These are phyloP conservation scores for Oikopleura dioica DNA, from an alignment of 23 tunicate species.

Conservation along the genomic window DNA sequence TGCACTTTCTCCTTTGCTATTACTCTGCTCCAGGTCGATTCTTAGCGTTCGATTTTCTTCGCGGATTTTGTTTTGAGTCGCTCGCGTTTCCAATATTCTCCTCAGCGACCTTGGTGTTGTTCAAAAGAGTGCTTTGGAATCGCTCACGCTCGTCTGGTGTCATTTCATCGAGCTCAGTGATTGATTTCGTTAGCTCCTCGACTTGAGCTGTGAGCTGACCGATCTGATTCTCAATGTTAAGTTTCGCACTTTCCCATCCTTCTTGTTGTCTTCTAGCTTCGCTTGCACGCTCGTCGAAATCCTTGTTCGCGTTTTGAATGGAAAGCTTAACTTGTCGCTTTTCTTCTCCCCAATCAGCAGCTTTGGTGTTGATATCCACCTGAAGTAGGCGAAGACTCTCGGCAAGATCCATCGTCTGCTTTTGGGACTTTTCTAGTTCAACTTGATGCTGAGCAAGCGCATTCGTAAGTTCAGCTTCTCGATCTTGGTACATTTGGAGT, in stretches of 20 bases:
- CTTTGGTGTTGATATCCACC: neutral
- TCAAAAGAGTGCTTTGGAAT: neutral
- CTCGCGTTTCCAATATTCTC: no score
- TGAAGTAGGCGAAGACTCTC: slow-evolving; percentile 1
- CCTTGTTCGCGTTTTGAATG: neutral
- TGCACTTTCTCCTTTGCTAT: neutral
- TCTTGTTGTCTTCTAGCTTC: neutral
- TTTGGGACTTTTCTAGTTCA: slow-evolving; percentile 3
- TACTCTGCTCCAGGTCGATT: neutral
- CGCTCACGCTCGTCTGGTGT: neutral
- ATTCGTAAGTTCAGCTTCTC: neutral
- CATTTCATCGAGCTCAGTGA: slow-evolving; percentile 8
- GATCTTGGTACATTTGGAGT: neutral
- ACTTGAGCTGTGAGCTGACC: neutral
- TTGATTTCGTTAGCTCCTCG: neutral
- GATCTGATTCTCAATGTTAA: neutral
- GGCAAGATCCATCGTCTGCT: slow-evolving; percentile 1
- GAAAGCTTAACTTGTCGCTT: neutral
- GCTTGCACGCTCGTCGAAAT: neutral
- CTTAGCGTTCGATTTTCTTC: neutral
- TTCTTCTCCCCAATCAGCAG: slow-evolving; percentile 8
- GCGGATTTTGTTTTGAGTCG: neutral
- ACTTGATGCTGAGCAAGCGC: neutral
- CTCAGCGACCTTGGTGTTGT: no score
- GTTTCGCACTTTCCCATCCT: slow-evolving; percentile 1